Percentiles rank a stretch among this genome's conserved stretches.
Evolutionary conservation across 2,113 vertebrate species (phyloP).

Genomic region (Triplophysa tibetana): DNA sequence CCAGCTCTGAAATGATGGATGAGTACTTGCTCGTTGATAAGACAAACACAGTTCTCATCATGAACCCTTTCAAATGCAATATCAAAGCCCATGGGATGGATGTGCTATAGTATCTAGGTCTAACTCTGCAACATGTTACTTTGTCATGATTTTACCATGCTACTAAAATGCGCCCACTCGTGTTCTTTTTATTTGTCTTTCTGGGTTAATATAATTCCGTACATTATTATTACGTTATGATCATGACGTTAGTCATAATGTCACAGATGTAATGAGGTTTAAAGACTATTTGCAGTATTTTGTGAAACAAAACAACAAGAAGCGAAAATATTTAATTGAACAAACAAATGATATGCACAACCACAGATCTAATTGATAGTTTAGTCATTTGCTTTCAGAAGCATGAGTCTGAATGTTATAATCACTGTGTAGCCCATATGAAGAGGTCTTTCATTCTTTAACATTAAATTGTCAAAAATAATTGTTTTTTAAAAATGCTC

Average conservation of each 20-base stretch:
- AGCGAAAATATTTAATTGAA: too few species aligned
- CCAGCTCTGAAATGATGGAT: conserved; percentile 8
- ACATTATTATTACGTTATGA: not conserved
- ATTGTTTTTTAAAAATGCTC: not conserved
- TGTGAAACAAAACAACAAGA: too few species aligned
- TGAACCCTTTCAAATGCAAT: conserved; percentile 20
- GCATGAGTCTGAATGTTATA: too few species aligned
- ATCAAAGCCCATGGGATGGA: conserved; percentile 11
- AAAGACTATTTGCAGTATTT: not conserved
- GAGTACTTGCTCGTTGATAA: conserved; percentile 1
- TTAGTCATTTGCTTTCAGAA: not conserved
- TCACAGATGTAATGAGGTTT: not conserved
- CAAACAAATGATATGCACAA: too few species aligned
- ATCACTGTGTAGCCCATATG: too few species aligned
- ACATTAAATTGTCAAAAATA: not conserved
- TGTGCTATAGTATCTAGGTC: conserved; percentile 27
- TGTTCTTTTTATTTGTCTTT: conserved; percentile 1
- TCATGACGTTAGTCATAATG: not conserved
- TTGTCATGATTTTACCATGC: not conserved
- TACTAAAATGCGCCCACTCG: conserved; percentile 16
- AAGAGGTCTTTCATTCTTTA: not conserved
- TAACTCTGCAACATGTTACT: conserved; percentile 17
- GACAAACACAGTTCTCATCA: not conserved
- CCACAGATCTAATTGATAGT: not conserved
- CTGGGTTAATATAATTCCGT: not conserved